Base-by-base conservation (phyloP, 2,888 invertebrate species). In the Tridacna gigas region DNA sequence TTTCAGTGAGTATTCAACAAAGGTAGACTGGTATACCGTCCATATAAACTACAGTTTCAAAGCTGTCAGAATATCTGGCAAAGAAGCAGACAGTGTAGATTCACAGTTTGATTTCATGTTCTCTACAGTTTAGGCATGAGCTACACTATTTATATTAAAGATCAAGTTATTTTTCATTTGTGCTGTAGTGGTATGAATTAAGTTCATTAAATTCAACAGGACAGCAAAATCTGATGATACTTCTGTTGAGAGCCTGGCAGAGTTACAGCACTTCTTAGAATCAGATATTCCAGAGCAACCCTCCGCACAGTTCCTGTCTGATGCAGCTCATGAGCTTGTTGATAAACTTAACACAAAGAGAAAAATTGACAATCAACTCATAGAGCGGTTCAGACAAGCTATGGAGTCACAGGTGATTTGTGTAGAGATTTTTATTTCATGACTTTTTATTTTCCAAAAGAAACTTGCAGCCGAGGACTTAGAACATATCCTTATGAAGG, bases 331-430 rank as follows among this genome's bases (percentile, higher is more conserved):
- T 51, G 86, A 90, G 65, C 79, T 93, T 22, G 89, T 93, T 25
- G 91, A 91, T 47, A 86, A 88, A 51, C 82, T 92, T 45, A 93
- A 93, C 78, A 81, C 81, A 45, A 93, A 93, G 77, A 78, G 93
- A 37, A 90, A 91, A 76, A 86, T 86, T 77, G 93, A 93, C 75
- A 88, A 86, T n/a, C 86, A 90, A 63, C 77, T 92, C 20, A 26
- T 93, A 25, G 86, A 84, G 67, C 89, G 90, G 71, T 91, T 90
- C 75, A 92, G 89, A 82, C 84, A 88, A 66, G 88, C 89, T 11
- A 65, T 91, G 26, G 88, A 91, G 48, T 61, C 80, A 28, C 90
- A 91, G 82, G 91, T 91, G 61, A 9, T 56, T 15, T 3, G 56
- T 56, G 18, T 20, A 56, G 15, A 20, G 9, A 56, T 5, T 20